phyloP scores from a whole-genome alignment of 1,140 invertebrate genomes.

The Thaumetopoea pityocampa region DNA sequence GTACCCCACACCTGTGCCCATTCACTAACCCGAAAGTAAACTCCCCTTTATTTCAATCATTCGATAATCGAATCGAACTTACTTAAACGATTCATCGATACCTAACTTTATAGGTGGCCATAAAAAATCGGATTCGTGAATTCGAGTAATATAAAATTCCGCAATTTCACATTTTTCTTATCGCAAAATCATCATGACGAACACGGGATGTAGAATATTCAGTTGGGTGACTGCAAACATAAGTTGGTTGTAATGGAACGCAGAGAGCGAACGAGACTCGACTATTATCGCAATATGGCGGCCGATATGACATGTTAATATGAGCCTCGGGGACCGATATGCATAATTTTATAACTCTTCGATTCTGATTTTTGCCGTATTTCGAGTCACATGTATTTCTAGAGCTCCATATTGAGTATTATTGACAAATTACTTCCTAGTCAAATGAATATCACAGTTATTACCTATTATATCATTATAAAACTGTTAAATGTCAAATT shows the following conservation, averaged over 20 bases:
- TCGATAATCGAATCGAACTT: slow-evolving; percentile 15
- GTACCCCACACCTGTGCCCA: slow-evolving; percentile 8
- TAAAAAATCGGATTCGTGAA: slow-evolving; percentile 13
- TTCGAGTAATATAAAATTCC: slow-evolving; percentile 11
- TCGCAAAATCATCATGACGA: not conserved
- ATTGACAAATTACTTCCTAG: too few species aligned
- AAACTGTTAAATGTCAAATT: too few species aligned
- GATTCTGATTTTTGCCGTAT: slow-evolving; percentile 5
- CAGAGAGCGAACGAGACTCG: slow-evolving; percentile 29
- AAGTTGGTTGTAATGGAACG: not conserved
- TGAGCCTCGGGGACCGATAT: slow-evolving; percentile 47
- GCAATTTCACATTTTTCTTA: not conserved
- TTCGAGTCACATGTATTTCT: too few species aligned
- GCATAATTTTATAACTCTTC: slow-evolving; percentile 58
- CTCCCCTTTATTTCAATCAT: slow-evolving; percentile 7
- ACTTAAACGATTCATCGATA: slow-evolving; percentile 10
- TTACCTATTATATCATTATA: too few species aligned
- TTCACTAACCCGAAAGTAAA: too few species aligned
- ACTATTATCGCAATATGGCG: slow-evolving; percentile 64
- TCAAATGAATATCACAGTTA: too few species aligned
- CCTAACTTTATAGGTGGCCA: slow-evolving; percentile 7
- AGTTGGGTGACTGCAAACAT: not conserved
- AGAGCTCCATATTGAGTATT: too few species aligned
- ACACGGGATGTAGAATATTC: not conserved
- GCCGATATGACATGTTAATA: slow-evolving; percentile 66